Percentiles rank a stretch among this genome's conserved stretches.
These are phyloP conservation scores for Micrastur ruficollis DNA, from an alignment of 2,797 vertebrate species.

Conservation along the genomic window DNA sequence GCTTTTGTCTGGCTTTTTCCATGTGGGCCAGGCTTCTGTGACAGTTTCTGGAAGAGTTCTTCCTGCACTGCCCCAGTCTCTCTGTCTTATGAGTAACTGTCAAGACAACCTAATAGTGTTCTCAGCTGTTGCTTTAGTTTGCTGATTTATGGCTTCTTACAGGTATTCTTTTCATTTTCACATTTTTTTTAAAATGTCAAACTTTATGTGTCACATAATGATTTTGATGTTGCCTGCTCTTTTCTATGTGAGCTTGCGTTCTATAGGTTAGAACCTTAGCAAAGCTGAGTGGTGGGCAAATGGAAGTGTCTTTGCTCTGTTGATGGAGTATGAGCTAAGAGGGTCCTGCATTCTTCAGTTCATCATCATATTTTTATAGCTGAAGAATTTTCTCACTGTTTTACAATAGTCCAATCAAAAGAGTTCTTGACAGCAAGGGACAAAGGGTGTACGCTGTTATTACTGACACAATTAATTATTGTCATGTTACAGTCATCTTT, in stretches of 20 bases:
- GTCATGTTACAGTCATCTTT: not conserved
- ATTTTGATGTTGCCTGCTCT: not conserved
- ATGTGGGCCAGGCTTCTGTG: accelerated
- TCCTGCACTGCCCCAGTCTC: not conserved
- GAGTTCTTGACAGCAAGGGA: slow-evolving; percentile 25
- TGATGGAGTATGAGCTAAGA: not conserved
- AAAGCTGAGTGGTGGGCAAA: not conserved
- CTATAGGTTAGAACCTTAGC: not conserved
- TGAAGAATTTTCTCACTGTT: not conserved
- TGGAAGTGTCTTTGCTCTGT: not conserved
- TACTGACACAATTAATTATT: slow-evolving; percentile 46
- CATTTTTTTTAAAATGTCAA: accelerated
- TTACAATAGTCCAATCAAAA: not conserved
- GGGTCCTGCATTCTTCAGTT: not conserved
- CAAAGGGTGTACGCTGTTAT: not conserved
- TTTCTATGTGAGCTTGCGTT: not conserved
- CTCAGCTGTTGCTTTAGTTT: not conserved
- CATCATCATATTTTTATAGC: not conserved
- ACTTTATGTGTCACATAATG: not conserved
- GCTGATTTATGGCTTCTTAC: not conserved
- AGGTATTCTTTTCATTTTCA: not conserved
- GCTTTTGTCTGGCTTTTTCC: not conserved
- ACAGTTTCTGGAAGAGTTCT: not conserved
- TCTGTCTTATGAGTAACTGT: not conserved
- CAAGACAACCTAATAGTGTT: not conserved